Base-by-base conservation (phyloP, 1,140 invertebrate genomes). In the Saccostrea echinata region DNA sequence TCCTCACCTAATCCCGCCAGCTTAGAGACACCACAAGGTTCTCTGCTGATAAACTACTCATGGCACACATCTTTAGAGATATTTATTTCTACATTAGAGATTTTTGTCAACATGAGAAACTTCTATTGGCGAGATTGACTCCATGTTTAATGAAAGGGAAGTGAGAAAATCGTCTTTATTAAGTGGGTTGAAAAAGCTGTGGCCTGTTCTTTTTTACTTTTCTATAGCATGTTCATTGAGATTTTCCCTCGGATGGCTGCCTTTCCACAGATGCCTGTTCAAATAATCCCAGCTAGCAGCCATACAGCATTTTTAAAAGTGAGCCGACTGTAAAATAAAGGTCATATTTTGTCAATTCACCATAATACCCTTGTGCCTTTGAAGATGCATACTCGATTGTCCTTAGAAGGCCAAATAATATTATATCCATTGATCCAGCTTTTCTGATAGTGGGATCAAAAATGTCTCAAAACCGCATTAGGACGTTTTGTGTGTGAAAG, bases 201-300 rank as follows among this genome's bases (percentile, higher is more conserved):
- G 68, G 27, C 16, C 27, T 16, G 30, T 33, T 76, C 27, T 76
- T 76, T 43, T 43, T 76, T 76, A 33, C 68, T 27, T 76, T 76
- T 76, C 24, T 76, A 76, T 30, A 27, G 68, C 68, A 30, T 76
- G 68, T 76, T 76, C 68, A 76, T 76, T 76, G 68, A 76, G 68
- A 24, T 27, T 33, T 33, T 30, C 68, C 27, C 68, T 27, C 11
- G 68, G 68, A 30, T 76, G 68, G 18, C 27, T 76, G 68, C 68
- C 24, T 33, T 33, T 33, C 30, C 68, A 76, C 68, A 76, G 68
- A 76, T 76, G 68, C 68, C 30, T 76, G 68, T 76, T 76, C 68
- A 76, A 76, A 76, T 76, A 76, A 76, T 76, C 68, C 68, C 27
- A 12, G 27, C 68, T 30, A 76, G 68, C 11, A 76, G 27, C 68